A percentile compares a stretch with the other conserved stretches of the same genome.
These are phyloP conservation scores for Microdon myrmicae DNA, from an alignment of 2,888 invertebrate species.

Conservation along the genomic window DNA sequence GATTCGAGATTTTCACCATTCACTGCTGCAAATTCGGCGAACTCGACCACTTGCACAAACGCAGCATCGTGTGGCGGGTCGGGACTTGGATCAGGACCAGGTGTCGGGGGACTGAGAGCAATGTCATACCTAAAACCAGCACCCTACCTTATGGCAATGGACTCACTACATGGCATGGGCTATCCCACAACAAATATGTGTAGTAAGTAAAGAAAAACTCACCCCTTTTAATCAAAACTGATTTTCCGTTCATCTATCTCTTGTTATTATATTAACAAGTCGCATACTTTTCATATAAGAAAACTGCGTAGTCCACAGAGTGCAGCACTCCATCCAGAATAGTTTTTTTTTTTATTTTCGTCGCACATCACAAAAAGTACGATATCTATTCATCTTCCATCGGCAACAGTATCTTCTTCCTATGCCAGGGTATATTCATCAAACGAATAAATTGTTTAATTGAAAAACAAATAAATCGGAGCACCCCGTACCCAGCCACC, in stretches of 20 bases:
- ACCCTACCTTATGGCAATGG: constrained; percentile 73
- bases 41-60: constrained; percentile 50
- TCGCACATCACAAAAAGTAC: neutral
- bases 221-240: no score
- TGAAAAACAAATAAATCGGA: constrained; percentile 47
- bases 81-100: constrained; percentile 61
- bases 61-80: constrained; percentile 55
- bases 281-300: no score
- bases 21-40: constrained; percentile 58
- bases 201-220: constrained; percentile 38
- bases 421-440: constrained; percentile 21
- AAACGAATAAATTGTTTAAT: constrained; percentile 45
- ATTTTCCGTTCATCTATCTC: neutral
- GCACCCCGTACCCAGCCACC: constrained; percentile 21
- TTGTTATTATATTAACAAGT: no score
- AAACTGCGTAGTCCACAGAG: neutral
- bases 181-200: constrained; percentile 70
- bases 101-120: constrained; percentile 69
- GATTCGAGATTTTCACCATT: constrained; percentile 72
- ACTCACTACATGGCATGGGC: constrained; percentile 75
- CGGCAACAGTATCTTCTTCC: no score
- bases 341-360: constrained; percentile 3
- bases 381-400: no score
- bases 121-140: constrained; percentile 72
- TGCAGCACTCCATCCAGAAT: constrained; percentile 33